Evolutionary conservation across 2,888 invertebrate genomes (phyloP).

Genomic region (Yponomeuta malinellus): DNA sequence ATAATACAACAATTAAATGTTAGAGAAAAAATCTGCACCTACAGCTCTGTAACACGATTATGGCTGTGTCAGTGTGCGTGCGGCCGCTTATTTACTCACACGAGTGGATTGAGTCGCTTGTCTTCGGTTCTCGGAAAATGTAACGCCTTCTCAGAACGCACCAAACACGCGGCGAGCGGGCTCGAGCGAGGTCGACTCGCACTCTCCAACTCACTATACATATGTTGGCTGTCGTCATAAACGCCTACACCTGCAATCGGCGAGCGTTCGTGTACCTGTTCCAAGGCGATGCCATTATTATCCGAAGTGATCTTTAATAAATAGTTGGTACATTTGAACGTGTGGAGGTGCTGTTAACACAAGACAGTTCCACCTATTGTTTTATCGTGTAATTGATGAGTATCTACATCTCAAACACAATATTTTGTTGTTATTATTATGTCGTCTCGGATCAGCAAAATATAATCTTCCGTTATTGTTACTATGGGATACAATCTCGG

Average conservation of each 20-base stretch:
- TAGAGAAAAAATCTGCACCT: background rate
- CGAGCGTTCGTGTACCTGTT: conserved; percentile 7
- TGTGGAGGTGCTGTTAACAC: background rate
- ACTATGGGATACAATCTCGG: too few relatives aligned
- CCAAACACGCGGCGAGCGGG: conserved; percentile 56
- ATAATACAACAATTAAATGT: background rate
- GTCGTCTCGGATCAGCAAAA: too few relatives aligned
- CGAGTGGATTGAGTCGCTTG: conserved; percentile 61
- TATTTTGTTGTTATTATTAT: too few relatives aligned
- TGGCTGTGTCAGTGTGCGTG: conserved; percentile 37
- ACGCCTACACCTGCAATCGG: conserved; percentile 20
- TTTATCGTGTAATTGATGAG: background rate
- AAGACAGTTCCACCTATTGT: background rate
- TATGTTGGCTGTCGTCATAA: conserved; percentile 5
- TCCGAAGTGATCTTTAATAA: conserved; percentile 4
- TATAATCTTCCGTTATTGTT: too few relatives aligned
- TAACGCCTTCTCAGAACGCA: conserved; percentile 74
- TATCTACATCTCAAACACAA: too few relatives aligned
- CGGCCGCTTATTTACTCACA: conserved; percentile 55
- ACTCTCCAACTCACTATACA: conserved; percentile 15
- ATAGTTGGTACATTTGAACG: background rate
- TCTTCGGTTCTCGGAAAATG: conserved; percentile 72
- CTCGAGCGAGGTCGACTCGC: conserved; percentile 62
- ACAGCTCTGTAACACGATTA: background rate
- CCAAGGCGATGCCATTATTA: conserved; percentile 2